A percentile compares a stretch with the other conserved stretches of the same genome.
Conservation (phyloP, 1,140 invertebrate genomes). For the Leptinotarsa undecemlineata region DNA sequence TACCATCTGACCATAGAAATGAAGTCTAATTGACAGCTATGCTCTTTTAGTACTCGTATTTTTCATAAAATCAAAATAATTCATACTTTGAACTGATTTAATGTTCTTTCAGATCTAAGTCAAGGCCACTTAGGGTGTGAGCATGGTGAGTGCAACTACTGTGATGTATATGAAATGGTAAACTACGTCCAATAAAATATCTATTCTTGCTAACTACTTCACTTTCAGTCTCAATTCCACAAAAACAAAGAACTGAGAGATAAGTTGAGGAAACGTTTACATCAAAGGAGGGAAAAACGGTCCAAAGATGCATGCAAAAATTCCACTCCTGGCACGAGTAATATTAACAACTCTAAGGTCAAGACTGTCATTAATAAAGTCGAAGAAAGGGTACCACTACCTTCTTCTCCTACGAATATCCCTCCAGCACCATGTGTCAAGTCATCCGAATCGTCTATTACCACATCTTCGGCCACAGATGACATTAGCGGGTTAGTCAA, state of each 20-base stretch:
- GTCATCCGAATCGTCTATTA: constrained; percentile 31
- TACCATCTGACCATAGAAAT: too few relatives aligned
- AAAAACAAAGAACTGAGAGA: constrained; percentile 57
- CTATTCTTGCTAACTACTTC: background rate
- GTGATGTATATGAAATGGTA: constrained; percentile 47
- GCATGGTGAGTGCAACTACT: constrained; percentile 47
- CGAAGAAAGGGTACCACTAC: constrained; percentile 36
- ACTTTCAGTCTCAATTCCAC: constrained; percentile 27
- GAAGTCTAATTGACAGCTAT: too few relatives aligned
- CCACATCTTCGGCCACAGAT: constrained; percentile 28
- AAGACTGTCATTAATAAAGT: constrained; percentile 33
- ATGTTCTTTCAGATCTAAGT: constrained; percentile 14
- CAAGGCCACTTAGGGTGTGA: constrained; percentile 22
- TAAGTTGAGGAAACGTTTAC: constrained; percentile 56
- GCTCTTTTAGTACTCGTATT: too few relatives aligned
- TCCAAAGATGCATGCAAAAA: constrained; percentile 32
- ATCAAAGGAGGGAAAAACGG: constrained; percentile 48
- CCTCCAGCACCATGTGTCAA: constrained; percentile 35
- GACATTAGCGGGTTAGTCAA: constrained; percentile 50
- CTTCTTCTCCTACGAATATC: constrained; percentile 38
- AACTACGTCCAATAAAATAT: constrained; percentile 20
- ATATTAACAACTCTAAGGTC: constrained; percentile 1
- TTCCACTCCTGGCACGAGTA: background rate
- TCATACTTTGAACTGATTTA: too few relatives aligned
- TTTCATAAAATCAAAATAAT: too few relatives aligned